Conservation (phyloP, 2,888 invertebrate species). For the Eurois occulta region DNA sequence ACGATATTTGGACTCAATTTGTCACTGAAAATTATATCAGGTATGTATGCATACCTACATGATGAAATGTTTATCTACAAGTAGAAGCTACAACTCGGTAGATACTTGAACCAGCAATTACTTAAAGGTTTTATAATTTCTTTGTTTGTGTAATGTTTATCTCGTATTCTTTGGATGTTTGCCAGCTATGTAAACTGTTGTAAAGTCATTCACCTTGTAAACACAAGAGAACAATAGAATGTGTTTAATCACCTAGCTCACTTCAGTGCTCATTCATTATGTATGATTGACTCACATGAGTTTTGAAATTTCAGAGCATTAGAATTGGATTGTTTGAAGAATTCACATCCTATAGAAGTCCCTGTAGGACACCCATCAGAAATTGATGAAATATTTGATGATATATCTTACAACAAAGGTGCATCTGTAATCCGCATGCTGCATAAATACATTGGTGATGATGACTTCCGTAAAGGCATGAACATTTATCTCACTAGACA, state of each 20-base stretch:
- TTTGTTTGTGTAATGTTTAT: slow-evolving; percentile 51
- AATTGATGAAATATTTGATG: slow-evolving; percentile 99
- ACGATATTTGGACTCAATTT: slow-evolving; percentile 99
- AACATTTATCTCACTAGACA: slow-evolving; percentile 96
- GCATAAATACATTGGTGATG: slow-evolving; percentile 97
- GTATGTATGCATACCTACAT: slow-evolving; percentile 69
- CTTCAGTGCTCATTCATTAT: slow-evolving; percentile 43
- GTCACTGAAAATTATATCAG: slow-evolving; percentile 96
- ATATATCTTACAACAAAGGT: slow-evolving; percentile 98
- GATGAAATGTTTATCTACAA: slow-evolving; percentile 2
- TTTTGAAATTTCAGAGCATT: slow-evolving; percentile 91
- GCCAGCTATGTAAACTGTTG: slow-evolving; percentile 69
- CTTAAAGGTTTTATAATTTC: slow-evolving; percentile 20
- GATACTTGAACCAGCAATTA: slow-evolving; percentile 1
- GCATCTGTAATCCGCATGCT: slow-evolving; percentile 98
- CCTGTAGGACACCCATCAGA: slow-evolving; percentile 98
- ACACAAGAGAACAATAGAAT: slow-evolving; percentile 67
- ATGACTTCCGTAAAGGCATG: slow-evolving; percentile 98
- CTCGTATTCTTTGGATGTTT: slow-evolving; percentile 62
- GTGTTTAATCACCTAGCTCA: slow-evolving; percentile 49
- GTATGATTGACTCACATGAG: slow-evolving; percentile 34
- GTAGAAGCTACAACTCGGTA: slow-evolving; percentile 2
- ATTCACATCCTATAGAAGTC: slow-evolving; percentile 99
- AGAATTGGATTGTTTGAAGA: slow-evolving; percentile 96
- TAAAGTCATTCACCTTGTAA: slow-evolving; percentile 66